These are phyloP conservation scores for Rhinella marina DNA, from an alignment of 2,797 vertebrate species.

Conservation along the genomic window DNA sequence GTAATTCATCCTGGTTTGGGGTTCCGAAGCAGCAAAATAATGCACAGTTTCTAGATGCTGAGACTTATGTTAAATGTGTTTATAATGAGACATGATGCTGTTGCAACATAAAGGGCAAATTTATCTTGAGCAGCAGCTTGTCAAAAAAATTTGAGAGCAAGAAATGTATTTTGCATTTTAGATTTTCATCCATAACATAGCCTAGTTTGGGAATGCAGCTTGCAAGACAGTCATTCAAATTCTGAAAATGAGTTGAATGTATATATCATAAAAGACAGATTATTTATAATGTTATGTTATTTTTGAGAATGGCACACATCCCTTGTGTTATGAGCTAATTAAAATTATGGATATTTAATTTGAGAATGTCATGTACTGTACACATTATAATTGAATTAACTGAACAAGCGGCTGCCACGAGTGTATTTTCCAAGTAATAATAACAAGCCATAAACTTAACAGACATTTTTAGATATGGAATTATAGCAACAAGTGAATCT, in stretches of 20 bases:
- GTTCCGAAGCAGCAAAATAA: not conserved
- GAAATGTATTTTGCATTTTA: constrained; percentile 2
- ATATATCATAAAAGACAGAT: constrained; percentile 36
- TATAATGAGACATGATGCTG: constrained; percentile 13
- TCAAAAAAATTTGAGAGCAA: not conserved
- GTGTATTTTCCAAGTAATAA: constrained; percentile 44
- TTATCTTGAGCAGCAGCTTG: not conserved
- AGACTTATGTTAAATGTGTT: not conserved
- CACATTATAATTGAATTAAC: constrained; percentile 54
- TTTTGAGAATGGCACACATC: constrained; percentile 3
- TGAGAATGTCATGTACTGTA: constrained; percentile 53
- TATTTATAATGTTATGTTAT: constrained; percentile 39
- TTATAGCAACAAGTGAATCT: constrained; percentile 39
- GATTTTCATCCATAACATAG: not conserved
- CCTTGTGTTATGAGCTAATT: constrained; percentile 47
- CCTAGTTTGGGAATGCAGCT: not conserved
- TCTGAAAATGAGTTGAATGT: not conserved
- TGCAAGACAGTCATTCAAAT: not conserved
- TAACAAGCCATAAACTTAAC: constrained; percentile 40
- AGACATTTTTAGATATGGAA: constrained; percentile 45
- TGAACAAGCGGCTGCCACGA: constrained; percentile 27
- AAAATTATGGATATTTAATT: constrained; percentile 57
- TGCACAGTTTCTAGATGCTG: not conserved
- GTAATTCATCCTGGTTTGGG: not conserved
- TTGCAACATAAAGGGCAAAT: not conserved